phyloP scores from a whole-genome alignment of 1,140 invertebrate species.

The Monomorium pharaonis region DNA sequence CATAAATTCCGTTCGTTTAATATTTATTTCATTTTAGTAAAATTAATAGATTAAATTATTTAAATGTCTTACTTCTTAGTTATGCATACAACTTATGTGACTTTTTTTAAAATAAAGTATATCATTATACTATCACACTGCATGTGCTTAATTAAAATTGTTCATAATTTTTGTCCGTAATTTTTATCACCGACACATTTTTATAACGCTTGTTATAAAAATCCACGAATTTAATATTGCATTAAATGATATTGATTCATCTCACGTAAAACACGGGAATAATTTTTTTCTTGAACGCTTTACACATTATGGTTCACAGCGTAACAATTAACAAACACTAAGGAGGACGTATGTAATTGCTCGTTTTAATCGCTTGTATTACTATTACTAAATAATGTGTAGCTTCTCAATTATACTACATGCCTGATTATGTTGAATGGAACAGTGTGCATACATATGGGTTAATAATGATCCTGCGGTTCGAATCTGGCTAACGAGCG shows the following conservation, averaged over 20 bases:
- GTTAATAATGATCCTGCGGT: conserved; percentile 23
- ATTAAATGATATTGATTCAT: not conserved
- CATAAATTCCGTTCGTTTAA: not conserved
- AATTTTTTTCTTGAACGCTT: not conserved
- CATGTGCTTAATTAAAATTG: not conserved
- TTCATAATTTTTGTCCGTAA: not conserved
- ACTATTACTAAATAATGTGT: not conserved
- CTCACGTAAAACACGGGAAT: not conserved
- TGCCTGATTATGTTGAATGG: conserved; percentile 2
- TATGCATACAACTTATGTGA: not conserved
- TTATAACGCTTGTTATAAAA: not conserved
- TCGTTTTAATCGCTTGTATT: not conserved
- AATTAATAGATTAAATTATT: conserved; percentile 1
- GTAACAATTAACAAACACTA: not conserved
- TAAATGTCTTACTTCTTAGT: not conserved
- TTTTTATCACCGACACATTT: not conserved
- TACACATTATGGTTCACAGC: no score
- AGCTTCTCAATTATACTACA: conserved; percentile 1
- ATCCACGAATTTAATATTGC: not conserved
- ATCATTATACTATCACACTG: not conserved
- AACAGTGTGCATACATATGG: conserved; percentile 14
- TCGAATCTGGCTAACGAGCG: conserved; percentile 34
- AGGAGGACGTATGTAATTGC: not conserved
- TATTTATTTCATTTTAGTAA: not conserved
- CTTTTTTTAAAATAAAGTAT: not conserved